Evolutionary conservation across 2,113 vertebrate species (phyloP), one percentile per base, ranked within the genome.

Genomic region (Aramus guarauna): DNA sequence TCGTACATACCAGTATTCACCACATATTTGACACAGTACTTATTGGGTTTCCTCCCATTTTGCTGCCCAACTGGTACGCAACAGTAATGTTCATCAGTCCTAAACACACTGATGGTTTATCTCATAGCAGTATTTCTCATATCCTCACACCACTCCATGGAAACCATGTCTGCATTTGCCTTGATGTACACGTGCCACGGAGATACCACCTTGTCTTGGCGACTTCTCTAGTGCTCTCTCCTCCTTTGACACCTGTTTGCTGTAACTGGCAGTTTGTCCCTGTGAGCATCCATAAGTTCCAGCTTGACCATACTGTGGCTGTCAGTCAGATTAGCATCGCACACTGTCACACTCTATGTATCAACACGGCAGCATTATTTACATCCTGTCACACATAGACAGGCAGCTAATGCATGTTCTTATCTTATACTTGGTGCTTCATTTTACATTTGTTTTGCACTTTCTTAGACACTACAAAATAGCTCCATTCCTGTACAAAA

Each of bases 181-280:
- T 50, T 50, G 26, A 43, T 1, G 2, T 39, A 53, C 48, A 48
- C 0, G 0, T 36, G 13, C 26, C 9, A 56, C 29, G 60, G 56
- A 71, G 32, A 60, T 11, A 36, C 30, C 6, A 12, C 27, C 22
- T 60, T 60, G 5, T 26, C 39, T 52, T 17, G 12, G 22, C 62
- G 47, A 6, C 30, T 64, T 81, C 18, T 75, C 52, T 62, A 23
- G 24, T 17, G 36, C 8, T 64, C 15, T 60, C 37, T 77, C 32
- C 18, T 85, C 39, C 36, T 73, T 24, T 45, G 45, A 60, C 24
- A 64, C 26, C 32, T 34, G 6, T 56, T 90, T 83, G 11, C n/a
- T 56, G 14, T 47, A 56, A 52, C 29, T 58, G 66, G 45, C 30
- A 74, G 27, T 62, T 67, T 43, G 12, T 17, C 14, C 12, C 21